phyloP scores from a whole-genome alignment of 1,140 invertebrate species.

The Drosophila elegans region DNA sequence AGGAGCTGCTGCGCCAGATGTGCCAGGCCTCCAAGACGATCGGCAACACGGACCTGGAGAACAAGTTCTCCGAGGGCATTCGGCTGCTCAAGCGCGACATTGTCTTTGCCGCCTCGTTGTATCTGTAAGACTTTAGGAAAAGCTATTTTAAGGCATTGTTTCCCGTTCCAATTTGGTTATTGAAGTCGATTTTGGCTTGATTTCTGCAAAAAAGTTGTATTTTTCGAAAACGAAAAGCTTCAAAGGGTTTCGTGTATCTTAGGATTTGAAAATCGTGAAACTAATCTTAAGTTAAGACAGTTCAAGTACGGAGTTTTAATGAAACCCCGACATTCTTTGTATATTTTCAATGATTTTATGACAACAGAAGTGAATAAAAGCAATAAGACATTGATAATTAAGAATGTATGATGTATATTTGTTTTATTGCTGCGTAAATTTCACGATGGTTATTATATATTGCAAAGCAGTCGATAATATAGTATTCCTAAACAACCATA shows the following conservation, averaged over 20 bases:
- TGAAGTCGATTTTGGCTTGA: neutral
- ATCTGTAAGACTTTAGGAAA: constrained; percentile 89
- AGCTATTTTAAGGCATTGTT: neutral
- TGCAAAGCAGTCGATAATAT: no score
- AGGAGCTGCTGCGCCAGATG: constrained; percentile 98
- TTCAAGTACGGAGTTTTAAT: neutral
- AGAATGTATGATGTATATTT: neutral
- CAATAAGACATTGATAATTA: constrained; percentile 1
- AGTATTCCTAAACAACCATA: no score
- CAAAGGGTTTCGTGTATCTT: no score
- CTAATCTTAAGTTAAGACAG: neutral
- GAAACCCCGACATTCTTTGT: neutral
- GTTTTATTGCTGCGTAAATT: neutral
- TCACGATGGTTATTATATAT: no score
- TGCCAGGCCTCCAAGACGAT: constrained; percentile 98
- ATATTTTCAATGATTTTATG: constrained; percentile 21
- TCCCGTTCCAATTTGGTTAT: neutral
- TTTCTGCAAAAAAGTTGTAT: no score
- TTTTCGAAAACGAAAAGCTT: no score
- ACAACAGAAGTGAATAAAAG: constrained; percentile 4
- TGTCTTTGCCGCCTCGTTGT: constrained; percentile 99
- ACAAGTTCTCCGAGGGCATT: constrained; percentile 97
- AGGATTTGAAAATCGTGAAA: no score
- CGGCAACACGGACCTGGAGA: constrained; percentile 97
- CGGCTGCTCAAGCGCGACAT: constrained; percentile 98